Evolutionary conservation across 2,797 vertebrate species (phyloP).

Genomic region (Platalea minor): DNA sequence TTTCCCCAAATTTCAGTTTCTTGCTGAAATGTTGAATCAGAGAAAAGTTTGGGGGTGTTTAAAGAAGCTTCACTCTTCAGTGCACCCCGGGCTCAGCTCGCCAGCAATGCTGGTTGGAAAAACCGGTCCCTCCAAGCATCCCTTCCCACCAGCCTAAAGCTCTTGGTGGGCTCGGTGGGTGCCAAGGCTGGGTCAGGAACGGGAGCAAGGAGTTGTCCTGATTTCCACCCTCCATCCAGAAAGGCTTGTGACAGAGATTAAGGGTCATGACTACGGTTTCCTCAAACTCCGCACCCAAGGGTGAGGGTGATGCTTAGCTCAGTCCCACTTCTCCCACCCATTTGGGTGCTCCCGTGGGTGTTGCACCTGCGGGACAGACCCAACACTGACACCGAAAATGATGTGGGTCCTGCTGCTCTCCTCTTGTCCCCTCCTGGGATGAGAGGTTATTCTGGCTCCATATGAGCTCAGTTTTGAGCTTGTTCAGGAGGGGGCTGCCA

Average conservation of each 20-base stretch:
- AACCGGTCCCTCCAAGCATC: not conserved
- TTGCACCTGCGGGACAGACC: not conserved
- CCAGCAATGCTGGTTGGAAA: not conserved
- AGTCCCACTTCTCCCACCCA: not conserved
- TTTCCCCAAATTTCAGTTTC: not conserved
- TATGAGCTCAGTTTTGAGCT: not conserved
- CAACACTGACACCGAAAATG: fast-evolving
- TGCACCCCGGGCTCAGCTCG: not conserved
- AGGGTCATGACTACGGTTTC: not conserved
- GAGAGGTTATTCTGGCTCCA: not conserved
- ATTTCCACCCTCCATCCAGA: not conserved
- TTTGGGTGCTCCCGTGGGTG: not conserved
- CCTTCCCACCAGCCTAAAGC: not conserved
- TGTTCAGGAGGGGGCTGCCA: not conserved
- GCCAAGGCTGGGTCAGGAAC: not conserved
- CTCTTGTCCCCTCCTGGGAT: not conserved
- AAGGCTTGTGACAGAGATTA: not conserved
- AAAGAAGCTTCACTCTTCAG: not conserved
- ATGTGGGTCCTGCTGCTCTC: not conserved
- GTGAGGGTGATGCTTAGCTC: not conserved
- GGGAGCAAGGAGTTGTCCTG: not conserved
- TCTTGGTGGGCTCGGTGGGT: fast-evolving
- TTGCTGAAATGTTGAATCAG: not conserved
- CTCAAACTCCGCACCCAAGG: not conserved
- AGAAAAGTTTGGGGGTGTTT: not conserved